Evolutionary conservation across 2,797 vertebrate species (phyloP).

Genomic region (Alectoris magna): DNA sequence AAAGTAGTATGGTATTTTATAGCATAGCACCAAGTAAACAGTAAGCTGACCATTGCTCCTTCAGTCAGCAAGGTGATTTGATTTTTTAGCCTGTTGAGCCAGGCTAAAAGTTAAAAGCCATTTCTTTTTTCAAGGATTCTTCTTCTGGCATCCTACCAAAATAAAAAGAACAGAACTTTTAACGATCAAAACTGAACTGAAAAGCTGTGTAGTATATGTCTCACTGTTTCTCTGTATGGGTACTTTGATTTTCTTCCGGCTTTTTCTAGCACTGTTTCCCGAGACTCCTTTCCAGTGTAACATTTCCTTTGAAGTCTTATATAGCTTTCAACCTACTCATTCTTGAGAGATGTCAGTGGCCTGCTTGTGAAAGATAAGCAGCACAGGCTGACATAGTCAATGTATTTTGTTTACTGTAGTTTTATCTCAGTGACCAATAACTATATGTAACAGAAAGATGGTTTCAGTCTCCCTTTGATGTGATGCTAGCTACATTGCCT

Average conservation of each 20-base stretch:
- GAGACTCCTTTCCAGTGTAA: background rate
- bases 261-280: background rate
- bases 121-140: background rate
- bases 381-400: conserved; percentile 36
- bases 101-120: background rate
- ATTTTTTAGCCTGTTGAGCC: background rate
- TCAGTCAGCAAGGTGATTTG: background rate
- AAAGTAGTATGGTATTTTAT: background rate
- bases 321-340: conserved; percentile 24
- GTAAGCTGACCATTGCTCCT: background rate
- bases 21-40: background rate
- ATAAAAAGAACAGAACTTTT: background rate
- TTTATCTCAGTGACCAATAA: conserved; percentile 68
- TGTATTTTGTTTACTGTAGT: conserved; percentile 68
- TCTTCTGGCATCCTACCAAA: background rate
- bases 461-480: conserved; percentile 68
- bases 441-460: conserved; percentile 52
- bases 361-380: conserved; percentile 56
- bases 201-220: background rate
- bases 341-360: conserved; percentile 29
- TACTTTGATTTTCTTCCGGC: background rate
- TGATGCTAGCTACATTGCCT: conserved; percentile 13
- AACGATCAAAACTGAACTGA: background rate
- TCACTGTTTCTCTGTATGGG: background rate
- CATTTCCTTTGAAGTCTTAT: conserved; percentile 42